Base-by-base conservation (phyloP, 2,113 vertebrate species). In the Crocuta crocuta region DNA sequence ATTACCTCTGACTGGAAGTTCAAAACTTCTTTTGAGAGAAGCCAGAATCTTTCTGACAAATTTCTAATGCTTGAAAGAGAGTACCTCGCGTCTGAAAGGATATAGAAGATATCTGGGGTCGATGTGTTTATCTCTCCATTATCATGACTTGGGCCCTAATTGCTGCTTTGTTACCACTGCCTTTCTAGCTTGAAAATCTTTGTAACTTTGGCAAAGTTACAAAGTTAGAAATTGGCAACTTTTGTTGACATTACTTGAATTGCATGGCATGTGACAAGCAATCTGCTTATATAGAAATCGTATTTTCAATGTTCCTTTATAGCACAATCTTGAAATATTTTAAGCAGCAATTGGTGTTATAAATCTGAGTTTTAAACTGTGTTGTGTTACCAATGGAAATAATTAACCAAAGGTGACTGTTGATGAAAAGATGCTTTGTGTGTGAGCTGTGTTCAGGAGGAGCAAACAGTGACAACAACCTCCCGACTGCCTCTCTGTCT, bases 21-120 rank as follows among this genome's bases (percentile, higher is more conserved):
- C 50, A 93, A 21, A 85, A 82, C 50, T 73, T 94, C 58, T 93
- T 70, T 68, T 89, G 95, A 95, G 89, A 95, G 43, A 96, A 93
- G 7, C 58, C 73, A 89, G 98, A 76, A 31, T 88, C 45, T 50
- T 63, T 55, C 81, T 89, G 68, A 96, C 39, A 78, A 35, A 91
- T 89, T 71, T 85, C n/a, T 78, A 61, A 31, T 91, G 45, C 13
- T 66, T 33, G 50, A 50, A 86, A 84, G 76, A 61, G 21, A 48
- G 58, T 33, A 3, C 10, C 0, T 61, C 0, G 0, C 17, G 50
- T 31, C 83, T 71, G 45, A 17, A 87, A 84, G 15, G 58, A 43
- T 45, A 1, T 7, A 48, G 55, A 63, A 73, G 35, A 65, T 21
- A 3, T 12, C 2, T 17, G 24, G 17, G 4, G 13, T 53, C 0